Percentiles rank a stretch among this genome's conserved stretches.
phyloP scores from a whole-genome alignment of 1,140 invertebrate genomes.

The Drosophila pseudoobscura region DNA sequence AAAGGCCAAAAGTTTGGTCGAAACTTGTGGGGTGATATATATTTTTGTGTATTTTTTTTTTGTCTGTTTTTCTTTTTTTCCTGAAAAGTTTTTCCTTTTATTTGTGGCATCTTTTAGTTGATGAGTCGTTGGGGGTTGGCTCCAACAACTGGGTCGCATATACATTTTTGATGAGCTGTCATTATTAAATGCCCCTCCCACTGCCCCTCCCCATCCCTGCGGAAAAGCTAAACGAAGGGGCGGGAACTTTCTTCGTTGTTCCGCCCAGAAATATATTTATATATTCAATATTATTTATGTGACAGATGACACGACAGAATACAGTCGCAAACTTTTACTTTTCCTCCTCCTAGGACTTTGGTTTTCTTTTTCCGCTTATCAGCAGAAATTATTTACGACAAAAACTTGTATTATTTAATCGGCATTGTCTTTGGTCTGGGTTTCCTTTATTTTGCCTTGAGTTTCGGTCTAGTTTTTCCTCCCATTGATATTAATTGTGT shows the following conservation, averaged over 20 bases:
- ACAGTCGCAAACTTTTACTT: conserved; percentile 46
- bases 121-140: conserved; percentile 31
- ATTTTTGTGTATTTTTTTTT: conserved; percentile 32
- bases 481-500: conserved; percentile 53
- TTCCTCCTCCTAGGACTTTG: conserved; percentile 1
- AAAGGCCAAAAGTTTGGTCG: conserved; percentile 53
- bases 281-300: conserved; percentile 73
- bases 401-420: conserved; percentile 49
- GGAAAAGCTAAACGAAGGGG: conserved; percentile 39
- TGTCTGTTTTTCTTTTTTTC: conserved; percentile 18
- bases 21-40: conserved; percentile 52
- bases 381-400: conserved; percentile 33
- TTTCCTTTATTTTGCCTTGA: conserved; percentile 20
- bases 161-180: conserved; percentile 81
- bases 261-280: conserved; percentile 51
- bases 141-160: conserved; percentile 71
- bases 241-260: conserved; percentile 39
- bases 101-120: conserved; percentile 58
- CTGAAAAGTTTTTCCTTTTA: conserved; percentile 27
- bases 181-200: conserved; percentile 65
- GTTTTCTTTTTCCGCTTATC: conserved; percentile 39
- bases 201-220: neutral
- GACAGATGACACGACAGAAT: conserved; percentile 59
- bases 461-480: conserved; percentile 27
- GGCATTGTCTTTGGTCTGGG: conserved; percentile 19